Evolutionary conservation across 2,888 invertebrate species (phyloP).

Genomic region (Gortyna flavago): DNA sequence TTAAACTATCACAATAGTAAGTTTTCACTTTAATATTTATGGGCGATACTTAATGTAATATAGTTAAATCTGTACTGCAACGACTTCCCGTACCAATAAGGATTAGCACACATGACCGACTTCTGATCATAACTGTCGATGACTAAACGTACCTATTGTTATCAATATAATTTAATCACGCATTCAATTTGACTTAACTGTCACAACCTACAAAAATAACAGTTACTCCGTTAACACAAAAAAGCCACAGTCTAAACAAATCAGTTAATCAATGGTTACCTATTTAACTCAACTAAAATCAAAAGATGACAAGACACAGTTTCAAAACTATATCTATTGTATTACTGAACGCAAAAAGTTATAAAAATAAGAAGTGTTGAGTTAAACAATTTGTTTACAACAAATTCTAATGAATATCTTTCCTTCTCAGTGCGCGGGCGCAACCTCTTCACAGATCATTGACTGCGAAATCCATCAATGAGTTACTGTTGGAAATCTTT

Average conservation of each 20-base stretch:
- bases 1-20: background rate
- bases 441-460: conserved; percentile 58
- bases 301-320: conserved; percentile 12
- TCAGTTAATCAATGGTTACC: conserved; percentile 13
- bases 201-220: background rate
- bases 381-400: conserved; percentile 52
- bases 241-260: conserved; percentile 10
- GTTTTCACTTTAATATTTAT: background rate
- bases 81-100: conserved; percentile 15
- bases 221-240: conserved; percentile 16
- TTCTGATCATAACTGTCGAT: conserved; percentile 26
- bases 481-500: conserved; percentile 48
- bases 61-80: background rate
- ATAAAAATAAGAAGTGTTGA: conserved; percentile 33
- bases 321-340: conserved; percentile 33
- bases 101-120: conserved; percentile 13
- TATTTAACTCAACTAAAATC: background rate
- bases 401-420: conserved; percentile 56
- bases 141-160: background rate
- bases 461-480: conserved; percentile 55
- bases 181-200: conserved; percentile 23
- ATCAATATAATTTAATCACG: background rate
- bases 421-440: conserved; percentile 36
- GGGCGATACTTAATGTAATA: background rate
- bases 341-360: conserved; percentile 28